phyloP scores from a whole-genome alignment of 2,888 invertebrate species.

The Heliconius ismenius region DNA sequence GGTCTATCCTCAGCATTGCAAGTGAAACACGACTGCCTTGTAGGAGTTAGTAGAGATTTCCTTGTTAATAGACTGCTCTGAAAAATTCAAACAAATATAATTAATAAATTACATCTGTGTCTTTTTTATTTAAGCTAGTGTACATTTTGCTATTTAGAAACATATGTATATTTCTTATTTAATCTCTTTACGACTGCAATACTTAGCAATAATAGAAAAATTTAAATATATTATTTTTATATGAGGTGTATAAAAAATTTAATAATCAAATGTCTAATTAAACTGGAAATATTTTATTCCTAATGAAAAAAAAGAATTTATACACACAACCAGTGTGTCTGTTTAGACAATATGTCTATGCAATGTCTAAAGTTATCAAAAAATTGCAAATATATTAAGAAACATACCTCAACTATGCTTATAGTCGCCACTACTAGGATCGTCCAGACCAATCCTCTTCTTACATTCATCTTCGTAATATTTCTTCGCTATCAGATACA shows the following conservation, averaged over 20 bases:
- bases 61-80: conserved; percentile 66
- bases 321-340: too few relatives aligned
- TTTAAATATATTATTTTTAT: too few relatives aligned
- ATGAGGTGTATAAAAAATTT: too few relatives aligned
- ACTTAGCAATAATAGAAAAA: too few relatives aligned
- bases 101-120: background rate
- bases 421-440: conserved; percentile 50
- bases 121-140: too few relatives aligned
- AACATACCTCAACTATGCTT: conserved; percentile 62
- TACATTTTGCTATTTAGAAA: too few relatives aligned
- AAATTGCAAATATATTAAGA: background rate
- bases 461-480: conserved; percentile 72
- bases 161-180: too few relatives aligned
- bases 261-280: too few relatives aligned
- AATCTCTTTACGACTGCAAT: too few relatives aligned
- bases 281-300: too few relatives aligned
- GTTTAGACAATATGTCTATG: too few relatives aligned
- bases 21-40: conserved; percentile 62
- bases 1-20: conserved; percentile 66
- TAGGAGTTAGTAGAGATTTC: conserved; percentile 59
- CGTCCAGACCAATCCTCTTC: conserved; percentile 52
- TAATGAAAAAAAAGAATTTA: too few relatives aligned
- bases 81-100: conserved; percentile 17
- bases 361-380: background rate
- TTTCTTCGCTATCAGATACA: conserved; percentile 60